These are phyloP conservation scores for Lepilemur ruficaudatus DNA, from an alignment of 2,797 vertebrate species.

Conservation along the genomic window DNA sequence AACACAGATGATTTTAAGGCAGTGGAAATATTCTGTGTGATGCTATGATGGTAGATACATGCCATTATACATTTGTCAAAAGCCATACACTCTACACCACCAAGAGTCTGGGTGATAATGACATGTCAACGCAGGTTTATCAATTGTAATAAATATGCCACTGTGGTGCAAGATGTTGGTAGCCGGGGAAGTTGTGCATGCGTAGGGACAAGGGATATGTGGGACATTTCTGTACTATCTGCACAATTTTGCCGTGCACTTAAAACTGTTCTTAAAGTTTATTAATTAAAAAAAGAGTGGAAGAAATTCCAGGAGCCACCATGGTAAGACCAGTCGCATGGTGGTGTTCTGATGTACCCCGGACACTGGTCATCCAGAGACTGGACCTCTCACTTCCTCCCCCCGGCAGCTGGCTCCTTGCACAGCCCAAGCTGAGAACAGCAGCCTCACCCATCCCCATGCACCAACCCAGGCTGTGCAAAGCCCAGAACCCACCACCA, in stretches of 20 bases:
- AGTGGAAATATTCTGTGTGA: no score
- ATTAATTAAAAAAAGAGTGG: background rate
- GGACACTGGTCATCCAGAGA: background rate
- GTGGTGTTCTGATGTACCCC: background rate
- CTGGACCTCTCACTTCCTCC: background rate
- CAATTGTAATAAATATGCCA: background rate
- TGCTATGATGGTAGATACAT: no score
- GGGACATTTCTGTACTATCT: no score
- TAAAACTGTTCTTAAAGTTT: background rate
- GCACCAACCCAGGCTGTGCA: background rate
- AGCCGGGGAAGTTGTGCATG: background rate
- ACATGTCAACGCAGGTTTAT: background rate
- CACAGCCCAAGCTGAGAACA: background rate
- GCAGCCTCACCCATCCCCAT: background rate
- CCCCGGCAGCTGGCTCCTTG: background rate
- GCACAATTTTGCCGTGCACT: background rate
- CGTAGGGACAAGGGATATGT: background rate
- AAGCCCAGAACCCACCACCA: no score
- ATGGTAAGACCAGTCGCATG: background rate
- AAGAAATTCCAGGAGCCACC: background rate
- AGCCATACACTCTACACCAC: no score
- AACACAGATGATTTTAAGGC: no score
- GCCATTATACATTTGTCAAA: no score
- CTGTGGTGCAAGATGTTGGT: background rate
- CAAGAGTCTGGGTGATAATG: background rate